Base-by-base conservation (phyloP, 2,113 vertebrate species). In the Equus przewalskii region DNA sequence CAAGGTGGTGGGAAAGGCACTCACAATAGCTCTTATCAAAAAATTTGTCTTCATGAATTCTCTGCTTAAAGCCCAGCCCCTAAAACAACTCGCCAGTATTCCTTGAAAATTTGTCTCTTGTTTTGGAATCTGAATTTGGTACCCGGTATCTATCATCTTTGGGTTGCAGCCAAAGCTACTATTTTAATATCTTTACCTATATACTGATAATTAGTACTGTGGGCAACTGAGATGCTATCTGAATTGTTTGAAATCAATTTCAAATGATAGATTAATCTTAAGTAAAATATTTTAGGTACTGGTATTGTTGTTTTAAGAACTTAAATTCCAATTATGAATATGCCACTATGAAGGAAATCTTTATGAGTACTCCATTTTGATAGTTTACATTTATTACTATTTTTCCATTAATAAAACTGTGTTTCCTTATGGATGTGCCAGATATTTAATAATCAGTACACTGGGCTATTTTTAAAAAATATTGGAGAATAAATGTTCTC, bases 351-450 rank as follows among this genome's bases (percentile, higher is more conserved):
- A 82, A 82, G 18, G 33, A 82, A 79, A 69, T n/a, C 67, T 86
- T 33, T 75, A 46, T 84, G 7, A 89, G 1, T 54, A 82, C 2
- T 64, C 73, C 75, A 10, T 84, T 62, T 89, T 67, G 46, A 76
- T 70, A 82, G 19, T 26, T 91, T 69, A 54, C 26, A n/a, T 75
- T 89, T 87, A 88, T 67, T 94, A 83, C 22, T 69, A 94, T 92
- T 60, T 82, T 19, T 73, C 56, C 26, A 67, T 67, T 88, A 92
- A 86, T 62, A 70, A 87, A 91, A 67, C n/a, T 60, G 7, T 21
- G 9, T 41, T 79, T 93, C 12, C 30, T 84, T 86, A 62, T 46
- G 15, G 41, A 81, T 81, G 1, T 36, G 15, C 2, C 46, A 70
- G 28, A 79, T 76, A 89, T 41, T 65, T 24, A 92, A 80, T 70